phyloP scores from a whole-genome alignment of 2,797 vertebrate species.

The Chromobotia macracanthus region DNA sequence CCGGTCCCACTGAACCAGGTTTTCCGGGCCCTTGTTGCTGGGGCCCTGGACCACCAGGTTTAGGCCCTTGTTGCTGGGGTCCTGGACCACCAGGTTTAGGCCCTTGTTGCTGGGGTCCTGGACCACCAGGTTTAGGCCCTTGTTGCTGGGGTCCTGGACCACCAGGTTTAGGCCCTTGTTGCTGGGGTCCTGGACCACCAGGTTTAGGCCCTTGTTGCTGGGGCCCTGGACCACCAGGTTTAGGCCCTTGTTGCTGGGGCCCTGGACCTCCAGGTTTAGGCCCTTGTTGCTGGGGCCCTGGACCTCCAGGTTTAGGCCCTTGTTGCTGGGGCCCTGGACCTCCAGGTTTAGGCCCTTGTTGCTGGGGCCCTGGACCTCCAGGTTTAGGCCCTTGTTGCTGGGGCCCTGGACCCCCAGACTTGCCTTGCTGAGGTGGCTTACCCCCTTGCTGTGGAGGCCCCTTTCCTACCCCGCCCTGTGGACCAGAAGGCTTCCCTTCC shows the following conservation, averaged over 20 bases:
- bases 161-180: constrained; percentile 72
- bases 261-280: constrained; percentile 35
- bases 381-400: constrained; percentile 41
- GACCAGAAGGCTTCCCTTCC: constrained; percentile 55
- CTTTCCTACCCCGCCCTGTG: constrained; percentile 61
- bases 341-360: constrained; percentile 63
- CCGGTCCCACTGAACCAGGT: constrained; percentile 44
- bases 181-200: constrained; percentile 63
- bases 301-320: constrained; percentile 51
- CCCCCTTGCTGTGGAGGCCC: constrained; percentile 56
- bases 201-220: constrained; percentile 62
- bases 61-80: constrained; percentile 73
- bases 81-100: constrained; percentile 64
- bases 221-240: constrained; percentile 62
- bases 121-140: constrained; percentile 44
- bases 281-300: constrained; percentile 45
- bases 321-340: constrained; percentile 63
- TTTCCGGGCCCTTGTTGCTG: constrained; percentile 44
- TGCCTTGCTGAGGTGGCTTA: constrained; percentile 44
- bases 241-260: constrained; percentile 43
- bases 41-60: constrained; percentile 55
- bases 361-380: constrained; percentile 64
- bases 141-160: constrained; percentile 51
- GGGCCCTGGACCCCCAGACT: too few species aligned
- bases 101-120: constrained; percentile 45